These are phyloP conservation scores for Ictalurus punctatus DNA, from an alignment of 2,113 vertebrate genomes.

Conservation along the genomic window DNA sequence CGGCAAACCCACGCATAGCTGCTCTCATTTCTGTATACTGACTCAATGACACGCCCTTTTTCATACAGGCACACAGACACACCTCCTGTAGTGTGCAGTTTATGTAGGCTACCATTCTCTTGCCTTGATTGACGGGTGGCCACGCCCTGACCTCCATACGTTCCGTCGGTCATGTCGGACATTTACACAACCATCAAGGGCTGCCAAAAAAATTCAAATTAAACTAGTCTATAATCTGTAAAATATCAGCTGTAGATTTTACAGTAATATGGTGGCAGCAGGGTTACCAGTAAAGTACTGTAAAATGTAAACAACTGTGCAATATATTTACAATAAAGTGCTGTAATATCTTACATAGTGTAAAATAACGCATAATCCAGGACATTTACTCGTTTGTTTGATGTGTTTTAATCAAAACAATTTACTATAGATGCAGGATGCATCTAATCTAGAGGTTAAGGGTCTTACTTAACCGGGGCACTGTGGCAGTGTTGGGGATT, in stretches of 20 bases:
- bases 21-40: background rate
- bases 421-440: background rate
- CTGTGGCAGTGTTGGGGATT: background rate
- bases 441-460: background rate
- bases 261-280: background rate
- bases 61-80: background rate
- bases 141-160: background rate
- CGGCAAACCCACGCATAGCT: background rate
- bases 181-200: background rate
- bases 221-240: background rate
- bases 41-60: background rate
- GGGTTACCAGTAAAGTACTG: background rate
- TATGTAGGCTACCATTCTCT: background rate
- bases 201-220: background rate
- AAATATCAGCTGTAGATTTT: background rate
- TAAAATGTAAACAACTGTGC: background rate
- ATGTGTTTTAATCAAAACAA: background rate
- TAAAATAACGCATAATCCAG: too few relatives aligned
- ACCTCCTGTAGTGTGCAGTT: background rate
- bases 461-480: background rate
- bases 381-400: background rate
- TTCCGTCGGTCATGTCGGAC: background rate
- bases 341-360: background rate
- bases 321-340: background rate
- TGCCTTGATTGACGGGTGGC: background rate